Evolutionary conservation across 2,113 vertebrate genomes (phyloP).

Genomic region (Glaucomys volans): DNA sequence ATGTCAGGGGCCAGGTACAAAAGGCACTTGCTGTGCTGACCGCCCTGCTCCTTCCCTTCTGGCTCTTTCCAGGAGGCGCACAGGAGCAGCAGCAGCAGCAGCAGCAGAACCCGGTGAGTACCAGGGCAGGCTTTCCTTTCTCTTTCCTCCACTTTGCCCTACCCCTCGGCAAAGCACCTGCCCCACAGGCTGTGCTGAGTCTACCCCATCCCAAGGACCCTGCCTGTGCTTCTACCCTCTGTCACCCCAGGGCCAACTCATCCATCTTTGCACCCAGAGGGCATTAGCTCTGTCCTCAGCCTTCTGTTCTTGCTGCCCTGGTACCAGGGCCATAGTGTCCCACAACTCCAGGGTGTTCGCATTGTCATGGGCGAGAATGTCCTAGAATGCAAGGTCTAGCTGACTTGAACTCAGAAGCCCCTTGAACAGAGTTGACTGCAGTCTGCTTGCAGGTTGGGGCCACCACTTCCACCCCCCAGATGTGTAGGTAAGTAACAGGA

Average conservation of each 20-base stretch:
- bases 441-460: conserved; percentile 65
- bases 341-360: neutral
- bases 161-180: too few species aligned
- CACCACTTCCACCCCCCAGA: conserved; percentile 50
- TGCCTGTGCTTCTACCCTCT: neutral
- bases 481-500: conserved; percentile 63
- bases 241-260: neutral
- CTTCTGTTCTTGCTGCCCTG: neutral
- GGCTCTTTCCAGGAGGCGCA: conserved; percentile 60
- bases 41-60: neutral
- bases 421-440: conserved; percentile 47
- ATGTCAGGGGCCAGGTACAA: neutral
- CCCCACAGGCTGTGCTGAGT: neutral
- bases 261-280: neutral
- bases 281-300: neutral
- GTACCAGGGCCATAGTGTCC: neutral
- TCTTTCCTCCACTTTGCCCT: neutral
- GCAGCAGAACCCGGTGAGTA: conserved; percentile 63
- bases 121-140: neutral
- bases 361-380: neutral
- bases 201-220: too few species aligned
- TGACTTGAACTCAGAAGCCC: neutral
- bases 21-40: neutral
- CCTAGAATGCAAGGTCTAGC: neutral
- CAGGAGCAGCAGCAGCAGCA: neutral